Conservation (phyloP, 2,888 invertebrate species). For the Euplexia lucipara region DNA sequence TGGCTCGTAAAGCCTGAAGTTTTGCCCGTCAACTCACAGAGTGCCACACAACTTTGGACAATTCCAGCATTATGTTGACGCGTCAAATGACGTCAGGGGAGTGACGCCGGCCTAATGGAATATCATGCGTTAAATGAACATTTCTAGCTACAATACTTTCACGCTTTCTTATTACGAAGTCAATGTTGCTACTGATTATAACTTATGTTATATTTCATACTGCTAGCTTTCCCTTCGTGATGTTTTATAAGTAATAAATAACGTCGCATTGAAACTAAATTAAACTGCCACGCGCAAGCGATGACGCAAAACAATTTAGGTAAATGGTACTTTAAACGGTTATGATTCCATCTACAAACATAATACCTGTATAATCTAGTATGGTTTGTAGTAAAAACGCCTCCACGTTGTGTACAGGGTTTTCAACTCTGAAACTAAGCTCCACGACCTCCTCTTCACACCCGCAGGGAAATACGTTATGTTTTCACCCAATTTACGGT, state of each 20-base stretch:
- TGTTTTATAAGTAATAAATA: constrained; percentile 23
- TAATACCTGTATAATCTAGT: constrained; percentile 11
- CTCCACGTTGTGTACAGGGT: constrained; percentile 16
- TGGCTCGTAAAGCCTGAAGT: constrained; percentile 70
- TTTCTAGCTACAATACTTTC: constrained; percentile 44
- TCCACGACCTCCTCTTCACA: neutral
- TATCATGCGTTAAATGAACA: constrained; percentile 51
- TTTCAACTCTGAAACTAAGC: constrained; percentile 19
- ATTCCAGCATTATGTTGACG: constrained; percentile 49
- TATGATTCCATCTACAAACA: too few relatives aligned
- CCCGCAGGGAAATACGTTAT: constrained; percentile 37
- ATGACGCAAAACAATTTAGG: constrained; percentile 19
- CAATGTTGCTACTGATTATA: constrained; percentile 24
- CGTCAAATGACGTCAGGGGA: constrained; percentile 58
- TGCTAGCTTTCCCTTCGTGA: neutral
- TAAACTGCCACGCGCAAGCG: constrained; percentile 5
- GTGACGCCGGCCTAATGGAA: constrained; percentile 59
- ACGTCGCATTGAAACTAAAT: constrained; percentile 13
- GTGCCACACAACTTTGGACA: constrained; percentile 60
- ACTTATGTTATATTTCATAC: constrained; percentile 4
- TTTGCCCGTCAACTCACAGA: constrained; percentile 56
- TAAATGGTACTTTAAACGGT: constrained; percentile 29
- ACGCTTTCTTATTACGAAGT: constrained; percentile 6
- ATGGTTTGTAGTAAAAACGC: constrained; percentile 6
- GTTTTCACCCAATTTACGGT: constrained; percentile 30